Conservation (phyloP, 2,888 invertebrate species). For the Mechanitis mazaeus region DNA sequence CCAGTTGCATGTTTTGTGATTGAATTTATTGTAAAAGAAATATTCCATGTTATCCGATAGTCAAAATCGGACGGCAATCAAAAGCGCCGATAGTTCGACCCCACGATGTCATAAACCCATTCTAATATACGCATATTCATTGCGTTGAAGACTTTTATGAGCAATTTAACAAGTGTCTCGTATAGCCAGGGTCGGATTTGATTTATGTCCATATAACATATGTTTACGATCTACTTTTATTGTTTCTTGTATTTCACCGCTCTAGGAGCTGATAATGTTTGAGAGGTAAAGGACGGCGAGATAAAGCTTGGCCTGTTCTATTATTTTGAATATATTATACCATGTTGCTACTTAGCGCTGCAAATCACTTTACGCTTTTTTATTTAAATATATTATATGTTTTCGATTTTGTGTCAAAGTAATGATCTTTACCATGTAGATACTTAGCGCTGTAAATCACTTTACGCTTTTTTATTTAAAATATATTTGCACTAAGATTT, state of each 20-base stretch:
- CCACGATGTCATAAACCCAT: constrained; percentile 51
- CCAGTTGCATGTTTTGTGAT: constrained; percentile 1
- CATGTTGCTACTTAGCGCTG: no score
- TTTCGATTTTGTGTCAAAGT: no score
- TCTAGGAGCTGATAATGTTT: constrained; percentile 60
- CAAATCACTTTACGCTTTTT: no score
- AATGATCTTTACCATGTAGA: no score
- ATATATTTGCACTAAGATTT: no score
- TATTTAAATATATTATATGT: no score
- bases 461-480: no score
- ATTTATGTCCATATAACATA: constrained; percentile 64
- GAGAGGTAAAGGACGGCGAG: constrained; percentile 36
- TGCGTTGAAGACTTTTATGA: constrained; percentile 67
- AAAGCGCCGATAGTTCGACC: constrained; percentile 42
- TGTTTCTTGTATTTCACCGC: constrained; percentile 62
- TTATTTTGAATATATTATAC: constrained; percentile 19
- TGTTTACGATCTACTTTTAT: constrained; percentile 63
- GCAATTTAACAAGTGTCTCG: constrained; percentile 69
- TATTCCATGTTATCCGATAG: constrained; percentile 3
- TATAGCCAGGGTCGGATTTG: constrained; percentile 51
- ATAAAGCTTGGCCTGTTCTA: constrained; percentile 23
- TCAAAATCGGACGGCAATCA: constrained; percentile 40
- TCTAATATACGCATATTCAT: constrained; percentile 62
- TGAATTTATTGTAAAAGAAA: not conserved
- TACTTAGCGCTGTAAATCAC: no score